These are phyloP conservation scores for Melinaea menophilus DNA, from an alignment of 2,888 invertebrate genomes.

Conservation along the genomic window DNA sequence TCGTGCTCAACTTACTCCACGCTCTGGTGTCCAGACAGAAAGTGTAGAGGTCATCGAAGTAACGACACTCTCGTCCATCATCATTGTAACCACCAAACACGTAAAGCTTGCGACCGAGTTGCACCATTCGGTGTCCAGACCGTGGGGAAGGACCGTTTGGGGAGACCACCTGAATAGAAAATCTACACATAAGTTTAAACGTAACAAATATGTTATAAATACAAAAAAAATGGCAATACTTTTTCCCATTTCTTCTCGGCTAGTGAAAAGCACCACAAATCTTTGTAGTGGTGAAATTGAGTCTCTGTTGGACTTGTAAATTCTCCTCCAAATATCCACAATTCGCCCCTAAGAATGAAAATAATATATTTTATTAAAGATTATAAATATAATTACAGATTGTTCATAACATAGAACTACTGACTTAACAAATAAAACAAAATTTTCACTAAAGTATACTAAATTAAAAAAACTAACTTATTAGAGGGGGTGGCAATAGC, in stretches of 20 bases:
- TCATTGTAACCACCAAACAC: conserved; percentile 96
- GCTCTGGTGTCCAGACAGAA: conserved; percentile 88
- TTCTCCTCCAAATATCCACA: conserved; percentile 94
- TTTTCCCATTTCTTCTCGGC: conserved; percentile 90
- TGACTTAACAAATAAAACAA: conserved; percentile 3
- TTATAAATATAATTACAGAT: not conserved
- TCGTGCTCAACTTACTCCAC: conserved; percentile 85
- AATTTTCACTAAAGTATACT: conserved; percentile 35
- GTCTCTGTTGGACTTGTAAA: conserved; percentile 93
- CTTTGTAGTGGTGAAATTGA: conserved; percentile 95
- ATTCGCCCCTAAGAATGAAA: conserved; percentile 55
- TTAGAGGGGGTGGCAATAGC: conserved; percentile 85
- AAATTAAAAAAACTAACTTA: conserved; percentile 55
- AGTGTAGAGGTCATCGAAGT: conserved; percentile 90
- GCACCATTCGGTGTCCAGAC: conserved; percentile 91
- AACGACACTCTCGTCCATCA: conserved; percentile 90
- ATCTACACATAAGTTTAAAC: not conserved
- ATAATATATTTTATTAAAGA: not conserved
- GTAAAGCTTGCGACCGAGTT: conserved; percentile 85
- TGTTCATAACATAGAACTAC: not conserved
- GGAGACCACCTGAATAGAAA: conserved; percentile 47
- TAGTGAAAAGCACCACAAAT: conserved; percentile 92
- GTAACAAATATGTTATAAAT: not conserved
- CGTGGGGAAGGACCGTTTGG: conserved; percentile 85
- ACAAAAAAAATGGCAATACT: conserved; percentile 50